Evolutionary conservation across 2,888 invertebrate species (phyloP).

Genomic region (Cheiracanthium punctorium): DNA sequence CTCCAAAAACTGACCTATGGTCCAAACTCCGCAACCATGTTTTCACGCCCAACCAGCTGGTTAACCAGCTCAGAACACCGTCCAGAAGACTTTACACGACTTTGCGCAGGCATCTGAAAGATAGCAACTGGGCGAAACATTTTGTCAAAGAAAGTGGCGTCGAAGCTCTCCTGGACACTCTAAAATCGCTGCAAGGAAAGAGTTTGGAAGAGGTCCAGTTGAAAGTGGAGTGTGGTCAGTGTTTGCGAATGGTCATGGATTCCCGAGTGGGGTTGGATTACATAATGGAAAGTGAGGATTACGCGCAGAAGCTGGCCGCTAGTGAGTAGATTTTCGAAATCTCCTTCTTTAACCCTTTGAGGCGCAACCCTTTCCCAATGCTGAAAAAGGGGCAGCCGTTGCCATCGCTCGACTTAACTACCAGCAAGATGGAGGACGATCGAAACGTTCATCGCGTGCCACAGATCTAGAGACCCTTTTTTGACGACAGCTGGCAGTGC

Average conservation of each 20-base stretch:
- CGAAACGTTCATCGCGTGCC: too few relatives aligned
- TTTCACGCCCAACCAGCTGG: constrained; percentile 37
- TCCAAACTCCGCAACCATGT: not conserved
- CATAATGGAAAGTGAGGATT: constrained; percentile 75
- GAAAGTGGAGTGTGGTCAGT: constrained; percentile 76
- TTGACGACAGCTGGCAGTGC: too few relatives aligned
- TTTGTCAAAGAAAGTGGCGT: constrained; percentile 62
- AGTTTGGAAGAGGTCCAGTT: constrained; percentile 73
- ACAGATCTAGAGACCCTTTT: too few relatives aligned
- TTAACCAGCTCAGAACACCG: constrained; percentile 40
- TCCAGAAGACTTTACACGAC: constrained; percentile 21
- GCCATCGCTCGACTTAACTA: too few relatives aligned
- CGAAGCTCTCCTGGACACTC: constrained; percentile 49
- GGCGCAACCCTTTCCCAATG: too few relatives aligned
- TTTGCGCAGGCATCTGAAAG: constrained; percentile 31
- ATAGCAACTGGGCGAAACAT: constrained; percentile 36
- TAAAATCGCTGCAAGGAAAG: constrained; percentile 30
- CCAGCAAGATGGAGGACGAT: too few relatives aligned
- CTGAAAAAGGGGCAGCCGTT: too few relatives aligned
- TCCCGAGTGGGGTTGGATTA: constrained; percentile 76
- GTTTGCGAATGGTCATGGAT: constrained; percentile 77
- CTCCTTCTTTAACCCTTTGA: not conserved
- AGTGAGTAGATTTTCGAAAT: constrained; percentile 73
- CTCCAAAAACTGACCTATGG: not conserved
- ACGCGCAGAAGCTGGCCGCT: constrained; percentile 76